phyloP scores from a whole-genome alignment of 2,113 vertebrate species.

The Eurypyga helias region DNA sequence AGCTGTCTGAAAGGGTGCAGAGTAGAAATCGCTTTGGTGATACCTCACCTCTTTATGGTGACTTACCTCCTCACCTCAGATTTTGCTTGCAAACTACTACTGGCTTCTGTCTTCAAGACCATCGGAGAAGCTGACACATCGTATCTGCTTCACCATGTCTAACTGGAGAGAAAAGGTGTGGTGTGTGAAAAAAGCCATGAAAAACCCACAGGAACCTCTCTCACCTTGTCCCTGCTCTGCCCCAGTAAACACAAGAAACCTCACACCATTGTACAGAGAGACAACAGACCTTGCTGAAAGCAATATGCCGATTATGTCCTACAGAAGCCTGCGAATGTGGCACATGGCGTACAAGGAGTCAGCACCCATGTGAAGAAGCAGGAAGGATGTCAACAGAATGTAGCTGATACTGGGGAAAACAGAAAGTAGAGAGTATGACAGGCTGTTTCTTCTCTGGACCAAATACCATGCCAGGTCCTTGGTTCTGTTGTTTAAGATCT shows the following conservation, averaged over 20 bases:
- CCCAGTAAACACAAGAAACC: neutral
- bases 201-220: rapidly evolving
- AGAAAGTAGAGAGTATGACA: neutral
- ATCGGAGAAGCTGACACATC: neutral
- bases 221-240: neutral
- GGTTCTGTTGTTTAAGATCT: neutral
- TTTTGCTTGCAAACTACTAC: neutral
- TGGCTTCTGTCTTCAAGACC: neutral
- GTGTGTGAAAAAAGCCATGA: neutral
- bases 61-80: neutral
- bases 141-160: rapidly evolving
- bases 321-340: neutral
- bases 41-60: neutral
- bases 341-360: rapidly evolving
- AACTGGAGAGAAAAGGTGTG: neutral
- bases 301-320: neutral
- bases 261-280: rapidly evolving
- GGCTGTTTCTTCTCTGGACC: neutral
- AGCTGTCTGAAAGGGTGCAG: neutral
- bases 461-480: neutral
- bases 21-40: neutral
- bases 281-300: neutral
- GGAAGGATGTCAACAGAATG: rapidly evolving
- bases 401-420: neutral
- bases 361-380: neutral